Conservation (phyloP, 1,140 invertebrate genomes). For the Zaprionus lachaisei region DNA sequence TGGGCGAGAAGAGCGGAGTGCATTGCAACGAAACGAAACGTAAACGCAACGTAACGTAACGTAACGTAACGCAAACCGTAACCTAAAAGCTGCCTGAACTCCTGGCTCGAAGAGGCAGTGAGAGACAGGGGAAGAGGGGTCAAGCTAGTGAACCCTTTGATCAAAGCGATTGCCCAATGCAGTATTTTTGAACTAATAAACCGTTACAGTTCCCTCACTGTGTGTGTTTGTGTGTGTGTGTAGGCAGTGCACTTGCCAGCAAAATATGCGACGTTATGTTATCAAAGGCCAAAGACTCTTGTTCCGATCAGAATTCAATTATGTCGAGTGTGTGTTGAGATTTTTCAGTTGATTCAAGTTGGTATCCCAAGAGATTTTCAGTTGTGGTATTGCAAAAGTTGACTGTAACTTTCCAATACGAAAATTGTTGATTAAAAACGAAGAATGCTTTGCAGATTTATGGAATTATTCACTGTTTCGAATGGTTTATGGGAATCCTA, state of each 20-base stretch:
- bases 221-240: not conserved
- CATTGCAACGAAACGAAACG: conserved; percentile 17
- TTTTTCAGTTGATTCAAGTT: not conserved
- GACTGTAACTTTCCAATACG: not conserved
- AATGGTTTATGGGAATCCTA: not conserved
- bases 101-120: not conserved
- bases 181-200: conserved; percentile 71
- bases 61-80: conserved; percentile 2
- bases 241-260: conserved; percentile 9
- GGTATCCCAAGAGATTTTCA: not conserved
- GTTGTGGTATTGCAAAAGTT: not conserved
- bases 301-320: not conserved
- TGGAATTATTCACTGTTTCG: not conserved
- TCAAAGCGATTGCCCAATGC: conserved; percentile 53
- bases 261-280: not conserved
- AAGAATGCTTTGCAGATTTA: not conserved
- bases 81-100: conserved; percentile 4
- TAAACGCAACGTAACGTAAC: conserved; percentile 1
- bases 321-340: not conserved
- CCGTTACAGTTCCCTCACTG: conserved; percentile 4
- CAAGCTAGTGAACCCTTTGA: conserved; percentile 49
- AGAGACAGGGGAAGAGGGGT: not conserved
- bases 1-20: conserved; percentile 3
- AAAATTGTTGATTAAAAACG: not conserved
- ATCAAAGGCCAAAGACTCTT: conserved; percentile 6